These are phyloP conservation scores for Brachyopa scutellaris DNA, from an alignment of 2,888 invertebrate species.

Conservation along the genomic window DNA sequence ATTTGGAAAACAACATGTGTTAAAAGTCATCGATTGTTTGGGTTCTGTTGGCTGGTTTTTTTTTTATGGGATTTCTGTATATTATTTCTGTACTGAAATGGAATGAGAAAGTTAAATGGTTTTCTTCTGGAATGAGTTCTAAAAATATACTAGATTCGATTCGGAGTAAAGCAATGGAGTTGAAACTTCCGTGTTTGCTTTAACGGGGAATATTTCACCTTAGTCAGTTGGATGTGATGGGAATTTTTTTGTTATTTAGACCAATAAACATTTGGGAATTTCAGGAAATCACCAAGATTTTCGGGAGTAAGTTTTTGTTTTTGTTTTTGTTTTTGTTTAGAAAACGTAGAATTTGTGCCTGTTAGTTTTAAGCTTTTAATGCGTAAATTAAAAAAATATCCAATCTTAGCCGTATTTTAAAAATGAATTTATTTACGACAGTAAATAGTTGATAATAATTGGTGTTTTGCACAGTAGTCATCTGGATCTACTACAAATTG, in stretches of 20 bases:
- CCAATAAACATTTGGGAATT: constrained; percentile 33
- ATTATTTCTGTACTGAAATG: constrained; percentile 17
- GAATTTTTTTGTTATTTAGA: constrained; percentile 33
- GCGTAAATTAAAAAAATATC: too few relatives aligned
- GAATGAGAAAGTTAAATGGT: constrained; percentile 29
- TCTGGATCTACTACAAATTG: too few relatives aligned
- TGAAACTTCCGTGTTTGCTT: constrained; percentile 56
- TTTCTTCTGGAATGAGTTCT: constrained; percentile 45
- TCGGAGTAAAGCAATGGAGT: constrained; percentile 46
- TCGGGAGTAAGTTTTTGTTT: too few relatives aligned
- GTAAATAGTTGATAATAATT: too few relatives aligned
- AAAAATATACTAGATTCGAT: constrained; percentile 54
- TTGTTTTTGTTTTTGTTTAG: too few relatives aligned
- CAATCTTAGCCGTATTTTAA: too few relatives aligned
- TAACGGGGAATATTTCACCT: not conserved
- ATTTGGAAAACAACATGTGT: constrained; percentile 64
- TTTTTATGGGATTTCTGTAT: not conserved
- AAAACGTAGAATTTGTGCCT: too few relatives aligned
- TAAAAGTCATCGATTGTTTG: constrained; percentile 58
- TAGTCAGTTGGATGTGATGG: constrained; percentile 13
- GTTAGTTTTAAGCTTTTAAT: too few relatives aligned
- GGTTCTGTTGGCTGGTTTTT: constrained; percentile 19
- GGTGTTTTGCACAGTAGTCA: too few relatives aligned
- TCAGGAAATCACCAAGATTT: not conserved
- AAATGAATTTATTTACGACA: too few relatives aligned